Conservation (phyloP, 2,113 vertebrate genomes). For the Anolis sagrei region DNA sequence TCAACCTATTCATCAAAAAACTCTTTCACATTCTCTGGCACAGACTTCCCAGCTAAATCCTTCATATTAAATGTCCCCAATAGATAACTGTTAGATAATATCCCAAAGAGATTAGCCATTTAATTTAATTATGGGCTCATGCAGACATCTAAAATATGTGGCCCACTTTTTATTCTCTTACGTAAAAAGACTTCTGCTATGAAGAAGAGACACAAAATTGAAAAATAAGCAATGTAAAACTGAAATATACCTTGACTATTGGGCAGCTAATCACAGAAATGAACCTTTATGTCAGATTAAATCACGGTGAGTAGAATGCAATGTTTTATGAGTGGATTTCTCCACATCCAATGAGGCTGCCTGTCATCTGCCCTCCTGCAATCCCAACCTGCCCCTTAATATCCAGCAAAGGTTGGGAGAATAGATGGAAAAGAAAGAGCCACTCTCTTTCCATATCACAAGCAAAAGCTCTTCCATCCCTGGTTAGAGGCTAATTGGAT, state of each 20-base stretch:
- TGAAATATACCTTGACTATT: not conserved
- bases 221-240: not conserved
- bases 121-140: not conserved
- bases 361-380: not conserved
- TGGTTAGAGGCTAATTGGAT: not conserved
- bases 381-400: not conserved
- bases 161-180: not conserved
- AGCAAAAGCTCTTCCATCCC: not conserved
- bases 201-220: not conserved
- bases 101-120: not conserved
- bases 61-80: constrained; percentile 13
- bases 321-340: not conserved
- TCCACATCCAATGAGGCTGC: not conserved
- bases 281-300: not conserved
- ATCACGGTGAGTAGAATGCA: too few species aligned
- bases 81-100: not conserved
- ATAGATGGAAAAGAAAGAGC: not conserved
- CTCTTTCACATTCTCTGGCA: not conserved
- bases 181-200: not conserved
- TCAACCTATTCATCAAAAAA: not conserved
- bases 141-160: not conserved
- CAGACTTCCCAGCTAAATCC: not conserved
- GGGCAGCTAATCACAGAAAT: not conserved
- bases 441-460: not conserved
- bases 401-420: not conserved